A percentile compares a stretch with the other conserved stretches of the same genome.
These are phyloP conservation scores for Lasioglossum figueresi DNA, from an alignment of 2,888 invertebrate species.

Conservation along the genomic window DNA sequence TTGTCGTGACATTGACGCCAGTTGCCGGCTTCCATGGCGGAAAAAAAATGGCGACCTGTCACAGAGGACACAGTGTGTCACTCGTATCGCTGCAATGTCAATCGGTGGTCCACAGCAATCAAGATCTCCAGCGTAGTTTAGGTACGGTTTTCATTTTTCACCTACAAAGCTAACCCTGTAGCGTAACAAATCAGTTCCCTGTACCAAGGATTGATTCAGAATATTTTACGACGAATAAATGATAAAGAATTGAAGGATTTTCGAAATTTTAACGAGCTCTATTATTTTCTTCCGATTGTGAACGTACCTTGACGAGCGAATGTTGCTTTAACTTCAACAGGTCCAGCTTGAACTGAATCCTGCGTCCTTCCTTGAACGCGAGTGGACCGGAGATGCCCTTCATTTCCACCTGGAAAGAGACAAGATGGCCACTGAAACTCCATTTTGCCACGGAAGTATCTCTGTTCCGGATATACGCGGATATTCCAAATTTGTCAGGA, in stretches of 20 bases:
- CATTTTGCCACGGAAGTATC: too few species aligned
- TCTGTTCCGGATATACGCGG: too few species aligned
- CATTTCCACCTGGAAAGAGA: slow-evolving; percentile 88
- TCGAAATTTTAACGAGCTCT: neutral
- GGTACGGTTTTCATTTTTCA: neutral
- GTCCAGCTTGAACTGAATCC: slow-evolving; percentile 91
- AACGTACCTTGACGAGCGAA: slow-evolving; percentile 87
- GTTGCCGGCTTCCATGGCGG: neutral
- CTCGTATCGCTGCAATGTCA: neutral
- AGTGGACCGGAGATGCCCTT: slow-evolving; percentile 92
- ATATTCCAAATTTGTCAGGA: too few species aligned
- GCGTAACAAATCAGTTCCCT: neutral
- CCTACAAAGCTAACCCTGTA: neutral
- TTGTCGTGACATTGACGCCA: neutral
- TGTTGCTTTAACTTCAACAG: slow-evolving; percentile 90
- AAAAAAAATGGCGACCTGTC: neutral
- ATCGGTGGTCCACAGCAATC: neutral
- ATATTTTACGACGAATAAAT: neutral
- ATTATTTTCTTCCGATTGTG: neutral
- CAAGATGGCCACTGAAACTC: too few species aligned
- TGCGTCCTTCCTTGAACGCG: slow-evolving; percentile 91
- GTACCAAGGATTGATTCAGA: neutral
- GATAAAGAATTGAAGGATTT: neutral
- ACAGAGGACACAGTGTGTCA: too few species aligned
- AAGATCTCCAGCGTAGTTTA: neutral